Evolutionary conservation across 1,140 invertebrate species (phyloP).

Genomic region (Sweltsa coloradensis): DNA sequence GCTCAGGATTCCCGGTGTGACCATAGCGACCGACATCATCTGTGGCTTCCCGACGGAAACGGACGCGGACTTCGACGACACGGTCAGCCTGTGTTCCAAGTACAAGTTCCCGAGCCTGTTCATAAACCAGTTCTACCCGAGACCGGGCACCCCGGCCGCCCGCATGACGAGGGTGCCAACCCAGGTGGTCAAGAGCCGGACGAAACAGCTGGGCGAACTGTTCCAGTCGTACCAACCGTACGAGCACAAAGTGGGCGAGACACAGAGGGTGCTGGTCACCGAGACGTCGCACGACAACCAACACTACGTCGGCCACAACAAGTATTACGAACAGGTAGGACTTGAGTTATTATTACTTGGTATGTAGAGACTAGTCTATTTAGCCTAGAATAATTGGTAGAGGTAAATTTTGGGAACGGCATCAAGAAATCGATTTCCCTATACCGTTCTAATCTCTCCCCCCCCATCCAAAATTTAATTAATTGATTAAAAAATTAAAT

Average conservation of each 20-base stretch:
- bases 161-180: slow-evolving; percentile 71
- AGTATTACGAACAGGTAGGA: slow-evolving; percentile 90
- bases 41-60: slow-evolving; percentile 98
- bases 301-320: slow-evolving; percentile 90
- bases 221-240: slow-evolving; percentile 90
- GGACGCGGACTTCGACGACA: slow-evolving; percentile 80
- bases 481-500: too few species aligned
- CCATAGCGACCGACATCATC: slow-evolving; percentile 96
- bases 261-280: slow-evolving; percentile 78
- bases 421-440: too few species aligned
- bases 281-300: slow-evolving; percentile 85
- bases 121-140: slow-evolving; percentile 95
- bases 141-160: slow-evolving; percentile 91
- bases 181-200: slow-evolving; percentile 79
- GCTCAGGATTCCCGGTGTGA: slow-evolving; percentile 67
- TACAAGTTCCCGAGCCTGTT: slow-evolving; percentile 91
- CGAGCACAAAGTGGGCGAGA: slow-evolving; percentile 55
- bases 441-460: too few species aligned
- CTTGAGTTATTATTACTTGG: too few species aligned
- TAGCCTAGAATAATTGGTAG: too few species aligned
- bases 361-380: too few species aligned
- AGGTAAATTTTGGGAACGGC: too few species aligned
- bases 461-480: too few species aligned
- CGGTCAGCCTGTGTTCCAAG: slow-evolving; percentile 68
- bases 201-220: slow-evolving; percentile 76